A percentile compares a stretch with the other conserved stretches of the same genome.
These are phyloP conservation scores for Chloromyia formosa DNA, from an alignment of 2,888 invertebrate genomes.

Conservation along the genomic window DNA sequence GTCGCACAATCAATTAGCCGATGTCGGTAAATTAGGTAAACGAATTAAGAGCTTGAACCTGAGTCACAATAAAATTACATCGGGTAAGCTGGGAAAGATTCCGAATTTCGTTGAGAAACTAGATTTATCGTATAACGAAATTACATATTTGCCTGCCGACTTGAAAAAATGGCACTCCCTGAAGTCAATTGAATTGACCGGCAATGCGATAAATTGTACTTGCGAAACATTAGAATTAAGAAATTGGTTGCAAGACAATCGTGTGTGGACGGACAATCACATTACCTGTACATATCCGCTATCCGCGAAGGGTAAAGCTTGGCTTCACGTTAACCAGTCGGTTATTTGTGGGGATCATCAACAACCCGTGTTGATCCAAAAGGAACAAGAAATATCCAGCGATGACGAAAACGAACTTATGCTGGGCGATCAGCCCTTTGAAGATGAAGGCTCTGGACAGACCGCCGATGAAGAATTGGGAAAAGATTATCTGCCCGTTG, in stretches of 20 bases:
- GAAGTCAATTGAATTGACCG: constrained; percentile 71
- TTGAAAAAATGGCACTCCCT: constrained; percentile 66
- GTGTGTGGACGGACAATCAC: constrained; percentile 67
- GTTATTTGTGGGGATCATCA: constrained; percentile 65
- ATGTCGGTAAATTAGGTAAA: constrained; percentile 69
- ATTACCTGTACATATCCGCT: constrained; percentile 68
- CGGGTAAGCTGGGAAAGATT: constrained; percentile 67
- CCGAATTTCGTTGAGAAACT: constrained; percentile 70
- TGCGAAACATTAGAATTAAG: constrained; percentile 74
- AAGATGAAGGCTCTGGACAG: constrained; percentile 60
- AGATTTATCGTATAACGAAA: constrained; percentile 71
- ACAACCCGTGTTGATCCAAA: background rate
- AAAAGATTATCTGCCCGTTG: constrained; percentile 58
- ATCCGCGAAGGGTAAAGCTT: constrained; percentile 66
- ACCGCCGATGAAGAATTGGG: constrained; percentile 59
- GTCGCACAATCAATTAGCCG: constrained; percentile 70
- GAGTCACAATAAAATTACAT: constrained; percentile 70
- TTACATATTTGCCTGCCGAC: constrained; percentile 70
- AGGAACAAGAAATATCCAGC: constrained; percentile 4
- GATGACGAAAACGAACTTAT: constrained; percentile 67
- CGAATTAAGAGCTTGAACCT: constrained; percentile 70
- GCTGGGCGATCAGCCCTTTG: constrained; percentile 71
- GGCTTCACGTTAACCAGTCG: constrained; percentile 69
- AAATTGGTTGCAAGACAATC: constrained; percentile 68
- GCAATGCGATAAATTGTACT: constrained; percentile 76